Percentiles rank a stretch among this genome's conserved stretches.
phyloP scores from a whole-genome alignment of 2,113 vertebrate species.

The Epinephelus fuscoguttatus region DNA sequence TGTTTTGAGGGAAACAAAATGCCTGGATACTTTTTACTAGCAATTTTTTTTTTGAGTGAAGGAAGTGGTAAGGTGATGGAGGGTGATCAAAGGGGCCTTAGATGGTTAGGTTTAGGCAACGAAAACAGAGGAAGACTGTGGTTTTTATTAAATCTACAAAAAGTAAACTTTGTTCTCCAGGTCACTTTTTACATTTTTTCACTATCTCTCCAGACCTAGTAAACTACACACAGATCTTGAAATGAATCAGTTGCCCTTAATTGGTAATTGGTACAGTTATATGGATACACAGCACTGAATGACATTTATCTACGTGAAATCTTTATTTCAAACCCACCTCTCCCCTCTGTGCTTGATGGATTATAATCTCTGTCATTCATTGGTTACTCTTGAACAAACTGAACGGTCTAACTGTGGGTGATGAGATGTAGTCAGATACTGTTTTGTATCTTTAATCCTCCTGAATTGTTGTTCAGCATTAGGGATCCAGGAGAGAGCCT shows the following conservation, averaged over 20 bases:
- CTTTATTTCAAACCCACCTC: neutral
- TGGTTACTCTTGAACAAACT: conserved; percentile 6
- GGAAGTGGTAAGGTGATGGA: too few relatives aligned
- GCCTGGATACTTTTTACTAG: neutral
- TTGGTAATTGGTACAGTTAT: neutral
- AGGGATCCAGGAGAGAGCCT: neutral
- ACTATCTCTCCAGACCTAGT: neutral
- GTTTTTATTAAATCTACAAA: too few relatives aligned
- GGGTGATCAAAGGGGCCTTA: too few relatives aligned
- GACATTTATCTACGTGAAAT: neutral
- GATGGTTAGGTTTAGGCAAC: neutral
- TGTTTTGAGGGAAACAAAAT: neutral
- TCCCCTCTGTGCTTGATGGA: conserved; percentile 15
- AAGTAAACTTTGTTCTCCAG: neutral
- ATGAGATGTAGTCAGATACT: conserved; percentile 40
- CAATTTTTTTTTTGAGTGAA: neutral
- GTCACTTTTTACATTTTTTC: neutral
- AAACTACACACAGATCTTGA: neutral
- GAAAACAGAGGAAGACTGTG: neutral
- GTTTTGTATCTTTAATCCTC: conserved; percentile 31
- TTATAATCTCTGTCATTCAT: conserved; percentile 22
- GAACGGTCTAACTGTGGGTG: conserved; percentile 20
- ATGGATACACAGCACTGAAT: neutral
- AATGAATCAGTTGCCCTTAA: neutral
- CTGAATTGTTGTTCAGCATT: neutral